Base-by-base conservation (phyloP, 2,888 invertebrate species). In the Gibbula magus region DNA sequence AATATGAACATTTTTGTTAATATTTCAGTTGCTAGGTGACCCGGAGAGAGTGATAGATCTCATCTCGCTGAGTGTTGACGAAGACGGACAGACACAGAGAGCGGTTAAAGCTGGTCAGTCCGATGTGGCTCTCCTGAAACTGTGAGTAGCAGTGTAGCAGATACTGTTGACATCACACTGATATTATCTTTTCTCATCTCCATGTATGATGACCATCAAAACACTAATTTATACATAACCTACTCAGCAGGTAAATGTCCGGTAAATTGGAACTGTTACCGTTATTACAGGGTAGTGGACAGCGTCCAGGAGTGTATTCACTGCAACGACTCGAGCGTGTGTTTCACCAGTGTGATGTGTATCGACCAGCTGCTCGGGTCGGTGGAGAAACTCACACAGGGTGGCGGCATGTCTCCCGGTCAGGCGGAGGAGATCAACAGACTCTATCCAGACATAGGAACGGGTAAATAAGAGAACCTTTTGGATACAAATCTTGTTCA, bases 271-370 rank as follows among this genome's bases (percentile, higher is more conserved):
- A n/a, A n/a, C n/a, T n/a, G n/a, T n/a, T n/a, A n/a, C n/a, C n/a
- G n/a, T n/a, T 45, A 13, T 45, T 92, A 22, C 88, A 96, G 98
- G 88, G 96, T 97, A 87, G 96, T 98, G 95, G 98, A 98, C 91
- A 97, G 97, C 0, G 96, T 98, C 91, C 97, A 97, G 93, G 98
- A 98, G 93, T 97, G 97, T 81, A 96, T 97, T n/a, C 95, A 96
- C 85, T 96, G 96, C 83, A 96, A 95, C 75, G 96, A 96, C 84
- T 95, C 96, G 20, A 75, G 85, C 22, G 89, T 93, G 54, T 92
- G 91, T 77, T 91, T 90, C 81, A 89, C 91, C 1, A 89, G 91
- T 86, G 92, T 93, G 2, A 86, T 86, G 56, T 92, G 93, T 86
- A 88, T 93, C 4, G 89, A 91, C 5, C 96, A 96, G 0, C 94